These are phyloP conservation scores for Limenitis arthemis DNA, from an alignment of 2,888 invertebrate genomes.

Conservation along the genomic window DNA sequence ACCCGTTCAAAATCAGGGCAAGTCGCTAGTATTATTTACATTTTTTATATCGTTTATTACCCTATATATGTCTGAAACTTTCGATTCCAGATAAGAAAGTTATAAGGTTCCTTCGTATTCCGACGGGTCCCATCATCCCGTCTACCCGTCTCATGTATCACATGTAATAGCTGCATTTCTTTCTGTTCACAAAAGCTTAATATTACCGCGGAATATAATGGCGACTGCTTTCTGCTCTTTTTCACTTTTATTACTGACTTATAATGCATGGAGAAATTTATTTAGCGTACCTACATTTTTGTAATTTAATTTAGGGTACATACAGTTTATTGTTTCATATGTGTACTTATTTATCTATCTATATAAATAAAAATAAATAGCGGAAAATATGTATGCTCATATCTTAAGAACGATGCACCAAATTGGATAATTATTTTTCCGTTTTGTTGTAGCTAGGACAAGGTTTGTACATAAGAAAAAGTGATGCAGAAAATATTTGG, in stretches of 20 bases:
- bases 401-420: too few species aligned
- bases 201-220: neutral
- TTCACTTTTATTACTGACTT: slow-evolving; percentile 1
- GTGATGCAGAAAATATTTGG: too few species aligned
- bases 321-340: too few species aligned
- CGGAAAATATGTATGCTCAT: too few species aligned
- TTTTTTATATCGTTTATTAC: slow-evolving; percentile 3
- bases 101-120: slow-evolving; percentile 8
- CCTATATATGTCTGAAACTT: slow-evolving; percentile 12
- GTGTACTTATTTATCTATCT: too few species aligned
- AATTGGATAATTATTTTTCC: too few species aligned
- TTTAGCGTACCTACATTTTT: neutral
- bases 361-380: too few species aligned
- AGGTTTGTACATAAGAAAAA: too few species aligned
- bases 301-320: neutral
- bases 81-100: slow-evolving; percentile 10
- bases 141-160: slow-evolving; percentile 6
- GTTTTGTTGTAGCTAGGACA: too few species aligned
- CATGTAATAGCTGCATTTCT: slow-evolving; percentile 6
- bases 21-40: neutral
- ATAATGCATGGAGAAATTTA: neutral
- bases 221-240: neutral
- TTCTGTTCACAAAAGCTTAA: slow-evolving; percentile 3
- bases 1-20: too few species aligned
- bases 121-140: slow-evolving; percentile 8